Evolutionary conservation across 1,140 invertebrate genomes (phyloP).

Genomic region (Lethocerus indicus): DNA sequence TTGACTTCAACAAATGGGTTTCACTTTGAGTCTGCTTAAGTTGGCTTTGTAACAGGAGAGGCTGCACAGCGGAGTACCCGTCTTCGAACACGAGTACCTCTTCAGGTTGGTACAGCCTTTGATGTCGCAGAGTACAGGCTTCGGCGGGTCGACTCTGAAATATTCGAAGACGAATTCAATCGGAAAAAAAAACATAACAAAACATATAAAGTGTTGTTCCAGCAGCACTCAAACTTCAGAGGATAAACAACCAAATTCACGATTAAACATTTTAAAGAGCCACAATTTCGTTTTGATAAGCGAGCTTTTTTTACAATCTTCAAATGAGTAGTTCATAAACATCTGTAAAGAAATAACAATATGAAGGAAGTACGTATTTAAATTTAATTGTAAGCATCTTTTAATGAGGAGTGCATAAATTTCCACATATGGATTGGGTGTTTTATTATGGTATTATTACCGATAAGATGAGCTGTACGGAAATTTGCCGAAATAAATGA

Average conservation of each 20-base stretch:
- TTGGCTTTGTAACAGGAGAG: conserved; percentile 68
- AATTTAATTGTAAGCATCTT: too few relatives aligned
- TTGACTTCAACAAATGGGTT: too few relatives aligned
- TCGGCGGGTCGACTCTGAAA: conserved; percentile 24
- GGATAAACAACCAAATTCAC: background rate
- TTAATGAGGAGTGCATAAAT: too few relatives aligned
- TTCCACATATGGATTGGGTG: too few relatives aligned
- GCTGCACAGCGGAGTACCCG: conserved; percentile 65
- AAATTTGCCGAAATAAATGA: too few relatives aligned
- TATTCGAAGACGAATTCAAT: too few relatives aligned
- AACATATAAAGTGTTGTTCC: background rate
- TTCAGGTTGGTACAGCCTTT: conserved; percentile 53
- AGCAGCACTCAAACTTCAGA: background rate
- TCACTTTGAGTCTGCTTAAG: too few relatives aligned
- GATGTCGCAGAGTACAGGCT: conserved; percentile 43
- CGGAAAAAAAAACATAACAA: background rate
- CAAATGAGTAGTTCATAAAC: background rate
- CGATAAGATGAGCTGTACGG: too few relatives aligned
- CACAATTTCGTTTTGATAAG: background rate
- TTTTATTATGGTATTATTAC: too few relatives aligned
- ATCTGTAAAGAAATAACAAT: too few relatives aligned
- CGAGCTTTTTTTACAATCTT: background rate
- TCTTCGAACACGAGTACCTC: conserved; percentile 73
- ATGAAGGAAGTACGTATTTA: too few relatives aligned
- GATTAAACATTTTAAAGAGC: background rate